Evolutionary conservation across 2,888 invertebrate species (phyloP), one percentile per base, ranked within the genome.

Genomic region (Lacanobia oleracea): DNA sequence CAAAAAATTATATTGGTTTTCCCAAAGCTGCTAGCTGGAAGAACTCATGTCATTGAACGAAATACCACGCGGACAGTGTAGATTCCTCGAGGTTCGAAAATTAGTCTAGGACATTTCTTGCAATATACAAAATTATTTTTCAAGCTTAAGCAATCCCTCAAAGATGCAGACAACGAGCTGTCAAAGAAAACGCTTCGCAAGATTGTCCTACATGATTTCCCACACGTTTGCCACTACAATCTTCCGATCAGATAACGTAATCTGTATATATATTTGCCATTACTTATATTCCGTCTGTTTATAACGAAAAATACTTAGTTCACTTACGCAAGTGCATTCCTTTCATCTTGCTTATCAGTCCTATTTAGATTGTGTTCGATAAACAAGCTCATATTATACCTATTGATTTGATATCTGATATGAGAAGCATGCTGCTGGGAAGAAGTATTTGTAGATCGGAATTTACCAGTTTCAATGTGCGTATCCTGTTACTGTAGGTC

Each of bases 321-420:
- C 56, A 68, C 71, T 86, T 87, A 74, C 86, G 82, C 72, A 86
- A 87, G 69, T 85, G 77, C 86, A 86, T 87, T 79, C 82, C 83
- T 79, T 61, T 75, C 86, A 86, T 86, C 87, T 87, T 72, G 68
- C 72, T 87, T 86, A 86, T 86, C 87, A 65, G 64, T 48, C 60
- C 65, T 83, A 75, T 85, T 82, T 83, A 82, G 87, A 87, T 86
- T 79, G 67, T 64, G 64, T 59, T 86, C 27, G 81, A 86, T 87
- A 86, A 85, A 77, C 75, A 75, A 21, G 69, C 45, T 64, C 63
- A 60, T 57, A 67, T 75, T 73, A 65, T 69, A 72, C 70, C 66
- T 73, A 73, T 74, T 72, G 71, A 74, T 74, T 66, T 75, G 65
- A 61, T 75, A 82, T 72, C 54, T 66, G 67, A 70, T 85, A 76